These are phyloP conservation scores for Brachyopa scutellaris DNA, from an alignment of 2,888 invertebrate genomes.

Conservation along the genomic window DNA sequence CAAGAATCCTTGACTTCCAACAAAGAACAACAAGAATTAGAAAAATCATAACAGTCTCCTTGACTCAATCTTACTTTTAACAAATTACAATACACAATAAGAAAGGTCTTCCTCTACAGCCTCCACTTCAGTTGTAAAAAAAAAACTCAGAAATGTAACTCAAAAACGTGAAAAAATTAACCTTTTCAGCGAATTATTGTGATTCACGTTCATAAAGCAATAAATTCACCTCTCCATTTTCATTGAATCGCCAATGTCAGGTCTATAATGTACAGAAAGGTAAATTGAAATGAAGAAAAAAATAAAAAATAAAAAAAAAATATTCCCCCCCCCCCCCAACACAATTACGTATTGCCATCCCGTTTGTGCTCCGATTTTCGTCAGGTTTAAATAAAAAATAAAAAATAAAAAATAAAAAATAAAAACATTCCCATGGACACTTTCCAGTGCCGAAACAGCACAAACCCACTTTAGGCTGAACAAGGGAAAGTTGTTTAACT, in stretches of 20 bases:
- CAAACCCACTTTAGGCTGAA: slow-evolving; percentile 38
- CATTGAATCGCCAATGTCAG: slow-evolving; percentile 27
- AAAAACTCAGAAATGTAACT: slow-evolving; percentile 17
- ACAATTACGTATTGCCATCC: slow-evolving; percentile 21
- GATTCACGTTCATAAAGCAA: slow-evolving; percentile 38
- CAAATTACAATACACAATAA: neutral
- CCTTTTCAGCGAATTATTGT: slow-evolving; percentile 16
- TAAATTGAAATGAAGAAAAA: neutral
- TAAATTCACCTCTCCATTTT: slow-evolving; percentile 31
- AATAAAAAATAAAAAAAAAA: neutral
- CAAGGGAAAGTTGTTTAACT: slow-evolving; percentile 63
- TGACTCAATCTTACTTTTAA: slow-evolving; percentile 35
- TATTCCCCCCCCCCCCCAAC: neutral
- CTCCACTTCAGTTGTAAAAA: neutral
- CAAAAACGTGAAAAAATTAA: slow-evolving; percentile 31
- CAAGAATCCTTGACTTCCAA: slow-evolving; percentile 56
- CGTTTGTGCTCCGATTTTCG: slow-evolving; percentile 26
- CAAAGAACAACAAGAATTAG: slow-evolving; percentile 16
- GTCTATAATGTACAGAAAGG: slow-evolving; percentile 21
- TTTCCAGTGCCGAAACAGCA: slow-evolving; percentile 24
- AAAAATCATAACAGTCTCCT: slow-evolving; percentile 28
- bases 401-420: no score
- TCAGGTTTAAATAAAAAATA: slow-evolving; percentile 6
- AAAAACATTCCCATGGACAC: slow-evolving; percentile 11
- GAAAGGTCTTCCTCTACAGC: slow-evolving; percentile 11